These are phyloP conservation scores for Tanaodytes sp. DNA, from an alignment of 2,888 invertebrate species.

Conservation along the genomic window DNA sequence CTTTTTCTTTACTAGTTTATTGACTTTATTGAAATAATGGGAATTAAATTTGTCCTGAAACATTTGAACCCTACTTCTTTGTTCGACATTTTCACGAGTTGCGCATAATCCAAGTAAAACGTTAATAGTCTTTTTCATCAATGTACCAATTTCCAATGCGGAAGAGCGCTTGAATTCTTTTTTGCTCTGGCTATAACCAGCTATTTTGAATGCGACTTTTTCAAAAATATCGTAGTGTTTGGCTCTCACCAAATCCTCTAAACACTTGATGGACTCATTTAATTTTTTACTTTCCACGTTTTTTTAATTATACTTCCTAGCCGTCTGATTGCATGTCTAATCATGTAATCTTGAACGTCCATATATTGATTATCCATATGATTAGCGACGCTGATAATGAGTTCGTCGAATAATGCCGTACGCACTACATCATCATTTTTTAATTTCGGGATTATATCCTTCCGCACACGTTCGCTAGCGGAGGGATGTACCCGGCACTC, in stretches of 20 bases:
- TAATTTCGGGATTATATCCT: no score
- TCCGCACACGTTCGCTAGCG: no score
- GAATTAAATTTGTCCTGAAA: conserved; percentile 9
- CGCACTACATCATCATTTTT: conserved; percentile 13
- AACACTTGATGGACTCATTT: not conserved
- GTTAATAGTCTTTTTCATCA: not conserved
- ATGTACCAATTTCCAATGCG: conserved; percentile 4
- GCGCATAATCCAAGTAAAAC: not conserved
- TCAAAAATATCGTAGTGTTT: conserved; percentile 1
- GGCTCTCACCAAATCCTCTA: not conserved
- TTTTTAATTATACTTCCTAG: no score
- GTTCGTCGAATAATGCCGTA: conserved; percentile 17
- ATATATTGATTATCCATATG: no score
- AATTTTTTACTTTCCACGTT: no score
- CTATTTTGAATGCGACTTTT: not conserved
- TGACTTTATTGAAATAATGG: conserved; percentile 3
- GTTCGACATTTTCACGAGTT: not conserved
- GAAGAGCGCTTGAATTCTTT: conserved; percentile 20
- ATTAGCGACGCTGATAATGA: no score
- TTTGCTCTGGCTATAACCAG: not conserved
- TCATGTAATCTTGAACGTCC: no score
- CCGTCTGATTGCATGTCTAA: no score
- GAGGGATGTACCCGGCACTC: conserved; percentile 12
- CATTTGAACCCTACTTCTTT: not conserved
- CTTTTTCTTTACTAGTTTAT: conserved; percentile 20